Evolutionary conservation across 1,140 invertebrate genomes (phyloP), one percentile per base, ranked within the genome.

Genomic region (Saccostrea glomerata): DNA sequence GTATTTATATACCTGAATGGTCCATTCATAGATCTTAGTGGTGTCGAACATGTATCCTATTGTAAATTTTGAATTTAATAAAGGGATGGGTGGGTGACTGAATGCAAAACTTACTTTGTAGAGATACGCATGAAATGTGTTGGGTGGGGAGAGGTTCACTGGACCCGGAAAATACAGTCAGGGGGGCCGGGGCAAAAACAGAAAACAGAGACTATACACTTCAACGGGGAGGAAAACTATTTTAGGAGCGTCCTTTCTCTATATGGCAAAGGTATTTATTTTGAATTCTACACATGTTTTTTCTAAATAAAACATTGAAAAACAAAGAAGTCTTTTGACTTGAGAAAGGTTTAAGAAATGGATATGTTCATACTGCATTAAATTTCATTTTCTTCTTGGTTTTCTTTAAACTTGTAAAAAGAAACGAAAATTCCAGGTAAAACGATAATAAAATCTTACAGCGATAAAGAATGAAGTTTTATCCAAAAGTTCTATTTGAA

Each of bases 111-210:
- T 36, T 36, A 36, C 47, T 47, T 3, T 47, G 47, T 63, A 77
- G 70, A 77, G 25, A 77, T 77, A 13, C 23, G 25, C 12, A 77
- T 77, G 70, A 77, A 77, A 77, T 77, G 70, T 77, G 25, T 77
- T 30, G 70, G 70, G 0, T 77, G 70, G 70, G 70, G 70, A 11
- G 70, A 77, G 30, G 70, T 77, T 36, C 70, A 77, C 4, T 77
- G 70, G 70, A 77, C 70, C 2, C 70, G 25, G 70, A 77, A 23
- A 36, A 77, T 77, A 40, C 70, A 77, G 70, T 77, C 70, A 1
- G 70, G 23, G 25, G 70, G 70, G 0, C 70, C 70, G 25, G 70
- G 70, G 13, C 70, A 77, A 77, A 77, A 77, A 4, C 70, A 23
- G 30, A 77, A 77, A 77, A 30, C 70, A 77, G 70, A 77, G 30